Evolutionary conservation across 1,140 invertebrate genomes (phyloP), one percentile per base, ranked within the genome.

Genomic region (Bombus polaris): DNA sequence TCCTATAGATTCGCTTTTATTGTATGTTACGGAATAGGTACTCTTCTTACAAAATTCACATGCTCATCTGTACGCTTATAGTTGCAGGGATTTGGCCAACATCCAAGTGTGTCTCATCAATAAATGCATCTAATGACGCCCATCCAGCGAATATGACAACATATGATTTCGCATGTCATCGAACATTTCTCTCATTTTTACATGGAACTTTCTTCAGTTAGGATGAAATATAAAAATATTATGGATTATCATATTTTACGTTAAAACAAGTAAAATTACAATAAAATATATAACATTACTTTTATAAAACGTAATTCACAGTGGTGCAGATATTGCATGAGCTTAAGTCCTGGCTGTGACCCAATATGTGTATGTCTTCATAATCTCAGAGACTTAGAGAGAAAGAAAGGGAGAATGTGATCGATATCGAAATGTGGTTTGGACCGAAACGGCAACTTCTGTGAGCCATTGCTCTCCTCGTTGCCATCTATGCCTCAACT

Each of bases 291-390:
- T 53, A 53, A 53, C 22, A 53, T 53, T 22, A 22, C 18, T 53
- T 53, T 53, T 2, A 53, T 53, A 53, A 53, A 53, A 53, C 47
- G 47, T 53, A 22, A 53, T 53, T 53, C 44, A 53, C 70, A 25
- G 39, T 53, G 57, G n/a, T 53, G 25, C 78, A 71, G 72, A 62
- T 88, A 89, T 91, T 91, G 85, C 83, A 42, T 28, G 42, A 68
- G 74, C 75, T 89, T 91, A 82, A 83, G 70, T 73, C 75, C 66
- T 91, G 86, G 90, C 83, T 88, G 66, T 72, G 87, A 35, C 32
- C 81, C 79, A 89, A 88, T 62, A 62, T 86, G 74, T 86, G 82
- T 90, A 88, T 87, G 83, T 87, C 90, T 91, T 90, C 81, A 87
- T 91, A 91, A 91, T 91, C 88, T 80, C 75, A n/a, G 62, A 32